Base-by-base conservation (phyloP, 2,888 invertebrate species). In the Brenthis hecate region DNA sequence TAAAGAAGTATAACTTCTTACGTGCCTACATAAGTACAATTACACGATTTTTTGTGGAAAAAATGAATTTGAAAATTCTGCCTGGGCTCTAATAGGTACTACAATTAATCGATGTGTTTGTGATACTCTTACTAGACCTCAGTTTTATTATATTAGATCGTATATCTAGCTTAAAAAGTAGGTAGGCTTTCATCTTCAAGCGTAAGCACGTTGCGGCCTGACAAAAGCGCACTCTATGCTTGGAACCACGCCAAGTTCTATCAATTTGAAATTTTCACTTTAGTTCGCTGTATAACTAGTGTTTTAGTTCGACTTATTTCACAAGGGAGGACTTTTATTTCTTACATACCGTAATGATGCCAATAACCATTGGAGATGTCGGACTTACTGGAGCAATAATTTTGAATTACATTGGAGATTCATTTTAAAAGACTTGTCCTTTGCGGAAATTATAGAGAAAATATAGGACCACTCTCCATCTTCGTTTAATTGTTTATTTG, bases 221-320 rank as follows among this genome's bases (percentile, higher is more conserved):
- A 81, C 83, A 85, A 85, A 85, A 85, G 84, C 80, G 76, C 84
- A 78, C 85, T 83, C 79, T 66, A 77, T 72, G 74, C 74, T 80
- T 87, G 87, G 86, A 85, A 69, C 48, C 4, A 48, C 56, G 85
- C 86, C 86, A 86, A 78, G 75, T 79, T 79, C 78, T 83, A 80
- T 82, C 82, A 83, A 82, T 84, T 84, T 83, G 81, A 78, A 81
- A 82, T 78, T 78, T 73, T 73, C 73, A 73, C 73, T 74, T 72
- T 66, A 68, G 61, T 56, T 53, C 65, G 53, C 69, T 72, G 67
- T 69, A 72, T 69, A 65, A 72, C 67, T 62, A 56, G 62, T 53
- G 64, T 69, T 70, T 60, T 65, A 68, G 61, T 68, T 70, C 70
- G 48, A 55, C 67, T 70, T 60, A 66, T 55, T 57, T 55, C 57